Conservation (phyloP, 2,888 invertebrate species). For the Clunio marinus region DNA sequence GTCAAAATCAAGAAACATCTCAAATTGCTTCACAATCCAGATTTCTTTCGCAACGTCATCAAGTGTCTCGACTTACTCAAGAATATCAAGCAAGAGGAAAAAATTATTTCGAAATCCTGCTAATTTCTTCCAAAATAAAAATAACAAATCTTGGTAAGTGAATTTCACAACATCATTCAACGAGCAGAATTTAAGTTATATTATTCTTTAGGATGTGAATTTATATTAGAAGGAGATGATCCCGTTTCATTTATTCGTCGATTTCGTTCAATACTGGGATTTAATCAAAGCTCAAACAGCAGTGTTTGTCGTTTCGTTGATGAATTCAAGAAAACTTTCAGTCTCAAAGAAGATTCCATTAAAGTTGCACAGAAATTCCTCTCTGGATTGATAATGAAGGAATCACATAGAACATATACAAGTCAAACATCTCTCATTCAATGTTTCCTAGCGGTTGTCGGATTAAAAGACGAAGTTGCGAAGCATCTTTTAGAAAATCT, state of each 20-base stretch:
- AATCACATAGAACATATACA: not conserved
- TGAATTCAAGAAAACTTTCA: constrained; percentile 24
- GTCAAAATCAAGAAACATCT: not conserved
- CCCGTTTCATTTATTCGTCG: constrained; percentile 25
- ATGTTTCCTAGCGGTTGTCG: constrained; percentile 16
- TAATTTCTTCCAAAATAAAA: not conserved
- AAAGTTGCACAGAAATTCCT: constrained; percentile 7
- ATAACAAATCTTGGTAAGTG: constrained; percentile 22
- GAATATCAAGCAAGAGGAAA: constrained; percentile 6
- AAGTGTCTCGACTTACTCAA: constrained; percentile 1
- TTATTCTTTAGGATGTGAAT: constrained; percentile 8
- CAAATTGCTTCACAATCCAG: constrained; percentile 12
- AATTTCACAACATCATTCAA: not conserved
- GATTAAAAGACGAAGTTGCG: constrained; percentile 23
- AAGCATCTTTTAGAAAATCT: not conserved
- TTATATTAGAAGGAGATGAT: constrained; percentile 4
- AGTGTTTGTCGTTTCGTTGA: too few species aligned
- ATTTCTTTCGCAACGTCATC: constrained; percentile 22
- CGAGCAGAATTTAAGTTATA: not conserved
- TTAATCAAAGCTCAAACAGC: constrained; percentile 3
- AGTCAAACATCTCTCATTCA: constrained; percentile 25
- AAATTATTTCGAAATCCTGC: constrained; percentile 15
- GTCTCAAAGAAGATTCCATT: not conserved
- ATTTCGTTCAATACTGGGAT: not conserved
- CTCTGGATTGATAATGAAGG: constrained; percentile 22